phyloP scores from a whole-genome alignment of 2,888 invertebrate species.

The Acrobasis consociella region DNA sequence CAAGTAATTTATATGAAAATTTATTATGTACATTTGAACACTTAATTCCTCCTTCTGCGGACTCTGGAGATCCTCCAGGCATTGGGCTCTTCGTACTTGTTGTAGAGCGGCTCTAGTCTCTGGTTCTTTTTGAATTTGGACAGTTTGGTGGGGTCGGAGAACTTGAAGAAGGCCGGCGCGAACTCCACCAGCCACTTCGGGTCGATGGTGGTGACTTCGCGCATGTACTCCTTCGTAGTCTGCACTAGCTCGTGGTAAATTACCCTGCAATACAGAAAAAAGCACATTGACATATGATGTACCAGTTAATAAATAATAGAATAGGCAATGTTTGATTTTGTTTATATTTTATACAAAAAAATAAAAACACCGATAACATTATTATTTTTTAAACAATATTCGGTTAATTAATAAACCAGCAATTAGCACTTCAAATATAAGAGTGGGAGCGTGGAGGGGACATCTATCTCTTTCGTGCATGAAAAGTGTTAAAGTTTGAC shows the following conservation, averaged over 20 bases:
- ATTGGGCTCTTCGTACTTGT: constrained; percentile 99
- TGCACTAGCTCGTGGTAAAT: constrained; percentile 99
- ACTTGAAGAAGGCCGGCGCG: constrained; percentile 99
- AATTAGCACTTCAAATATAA: no score
- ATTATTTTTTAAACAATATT: no score
- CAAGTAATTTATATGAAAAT: not conserved
- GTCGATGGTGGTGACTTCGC: constrained; percentile 98
- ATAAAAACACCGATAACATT: no score
- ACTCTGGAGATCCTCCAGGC: constrained; percentile 99
- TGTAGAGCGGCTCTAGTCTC: constrained; percentile 97
- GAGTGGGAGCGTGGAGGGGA: no score
- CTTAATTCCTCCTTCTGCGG: constrained; percentile 91
- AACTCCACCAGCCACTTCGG: constrained; percentile 99
- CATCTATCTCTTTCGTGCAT: no score
- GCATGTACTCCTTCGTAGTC: constrained; percentile 99
- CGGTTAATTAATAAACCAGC: no score
- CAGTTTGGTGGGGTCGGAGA: constrained; percentile 98
- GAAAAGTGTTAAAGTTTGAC: no score
- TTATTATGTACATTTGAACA: not conserved
- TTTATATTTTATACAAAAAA: no score
- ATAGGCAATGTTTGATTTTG: no score
- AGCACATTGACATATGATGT: not conserved
- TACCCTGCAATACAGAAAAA: constrained; percentile 84
- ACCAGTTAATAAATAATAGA: no score
- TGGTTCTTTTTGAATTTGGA: constrained; percentile 99